Evolutionary conservation across 1,140 invertebrate genomes (phyloP).

Genomic region (Hestina assimilis): DNA sequence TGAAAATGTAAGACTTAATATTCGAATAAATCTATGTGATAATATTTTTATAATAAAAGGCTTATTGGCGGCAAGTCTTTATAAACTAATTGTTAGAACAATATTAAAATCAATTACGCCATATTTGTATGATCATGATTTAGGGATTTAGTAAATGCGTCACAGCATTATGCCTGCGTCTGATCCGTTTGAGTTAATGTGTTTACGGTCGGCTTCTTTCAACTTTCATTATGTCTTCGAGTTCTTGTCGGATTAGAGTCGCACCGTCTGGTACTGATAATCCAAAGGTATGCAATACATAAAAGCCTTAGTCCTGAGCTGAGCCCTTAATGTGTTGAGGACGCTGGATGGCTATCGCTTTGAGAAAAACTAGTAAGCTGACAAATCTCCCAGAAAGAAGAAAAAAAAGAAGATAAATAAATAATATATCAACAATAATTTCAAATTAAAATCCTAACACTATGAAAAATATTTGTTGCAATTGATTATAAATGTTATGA

Average conservation of each 20-base stretch:
- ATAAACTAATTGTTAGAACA: neutral
- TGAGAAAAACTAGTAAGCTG: too few species aligned
- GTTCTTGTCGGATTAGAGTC: conserved; percentile 36
- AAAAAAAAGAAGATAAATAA: too few species aligned
- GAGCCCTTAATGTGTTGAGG: too few species aligned
- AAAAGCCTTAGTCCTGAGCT: neutral
- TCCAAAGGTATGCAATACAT: conserved; percentile 1
- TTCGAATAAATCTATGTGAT: too few species aligned
- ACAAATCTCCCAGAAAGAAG: too few species aligned
- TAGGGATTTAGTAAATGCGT: conserved; percentile 38
- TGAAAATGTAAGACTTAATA: too few species aligned
- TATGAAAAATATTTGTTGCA: too few species aligned
- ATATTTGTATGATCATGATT: conserved; percentile 30
- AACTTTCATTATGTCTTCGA: conserved; percentile 25
- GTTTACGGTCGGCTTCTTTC: conserved; percentile 56
- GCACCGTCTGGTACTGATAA: conserved; percentile 3
- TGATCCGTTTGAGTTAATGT: conserved; percentile 62
- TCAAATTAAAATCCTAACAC: too few species aligned
- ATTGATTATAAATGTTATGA: too few species aligned
- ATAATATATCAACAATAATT: too few species aligned
- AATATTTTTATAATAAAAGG: too few species aligned
- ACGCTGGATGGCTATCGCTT: too few species aligned
- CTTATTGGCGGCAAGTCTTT: neutral
- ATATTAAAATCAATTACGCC: conserved; percentile 23
- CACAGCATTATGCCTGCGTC: conserved; percentile 41